Evolutionary conservation across 2,888 invertebrate species (phyloP).

Genomic region (Lissocephala sabroskyi): DNA sequence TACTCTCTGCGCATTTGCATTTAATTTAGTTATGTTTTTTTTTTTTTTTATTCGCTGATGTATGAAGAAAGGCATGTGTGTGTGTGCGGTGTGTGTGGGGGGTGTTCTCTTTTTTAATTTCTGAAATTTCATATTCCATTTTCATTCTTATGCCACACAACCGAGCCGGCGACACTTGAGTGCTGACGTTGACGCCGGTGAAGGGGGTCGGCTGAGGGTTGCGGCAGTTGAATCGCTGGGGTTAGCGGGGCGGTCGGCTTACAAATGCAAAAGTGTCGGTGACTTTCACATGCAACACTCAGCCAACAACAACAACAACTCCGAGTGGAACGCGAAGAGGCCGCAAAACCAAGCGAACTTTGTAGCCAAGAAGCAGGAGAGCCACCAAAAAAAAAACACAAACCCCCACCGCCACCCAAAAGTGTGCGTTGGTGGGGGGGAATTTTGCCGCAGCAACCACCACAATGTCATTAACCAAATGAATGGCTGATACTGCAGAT

Average conservation of each 20-base stretch:
- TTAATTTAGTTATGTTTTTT: conserved; percentile 54
- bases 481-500: conserved; percentile 63
- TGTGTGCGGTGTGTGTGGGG: too few species aligned
- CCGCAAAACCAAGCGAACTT: too few species aligned
- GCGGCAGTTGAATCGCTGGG: conserved; percentile 10
- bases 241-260: conserved; percentile 8
- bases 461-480: conserved; percentile 64
- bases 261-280: conserved; percentile 29
- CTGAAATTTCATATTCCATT: conserved; percentile 50
- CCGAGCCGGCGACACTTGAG: too few species aligned
- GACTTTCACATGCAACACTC: conserved; percentile 35
- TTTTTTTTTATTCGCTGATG: too few species aligned
- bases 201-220: too few species aligned
- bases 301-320: conserved; percentile 15
- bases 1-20: too few species aligned
- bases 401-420: too few species aligned
- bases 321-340: neutral
- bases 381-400: too few species aligned
- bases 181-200: too few species aligned
- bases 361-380: too few species aligned
- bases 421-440: conserved; percentile 21
- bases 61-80: too few species aligned
- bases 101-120: conserved; percentile 41
- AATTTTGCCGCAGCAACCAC: conserved; percentile 58
- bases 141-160: conserved; percentile 29